phyloP scores from a whole-genome alignment of 2,888 invertebrate genomes.

The Hypomecis atomaria region DNA sequence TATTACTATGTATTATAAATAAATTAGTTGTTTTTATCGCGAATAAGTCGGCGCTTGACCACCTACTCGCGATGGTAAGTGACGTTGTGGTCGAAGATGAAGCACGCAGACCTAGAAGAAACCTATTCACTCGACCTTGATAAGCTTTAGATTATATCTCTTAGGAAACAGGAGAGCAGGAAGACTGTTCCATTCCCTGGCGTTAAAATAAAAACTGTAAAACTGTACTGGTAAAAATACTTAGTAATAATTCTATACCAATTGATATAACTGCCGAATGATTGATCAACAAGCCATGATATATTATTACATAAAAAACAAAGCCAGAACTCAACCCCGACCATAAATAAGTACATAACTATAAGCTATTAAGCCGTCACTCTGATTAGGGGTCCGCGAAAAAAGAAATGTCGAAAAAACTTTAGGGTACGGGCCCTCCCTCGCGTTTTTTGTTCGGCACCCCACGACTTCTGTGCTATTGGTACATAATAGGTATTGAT shows the following conservation, averaged over 20 bases:
- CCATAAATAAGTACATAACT: conserved; percentile 70
- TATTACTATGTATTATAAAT: too few species aligned
- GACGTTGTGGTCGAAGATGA: too few species aligned
- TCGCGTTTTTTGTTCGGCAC: conserved; percentile 65
- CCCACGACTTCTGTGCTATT: conserved; percentile 65
- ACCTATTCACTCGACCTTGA: too few species aligned
- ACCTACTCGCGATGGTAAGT: too few species aligned
- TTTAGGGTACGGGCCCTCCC: conserved; percentile 61
- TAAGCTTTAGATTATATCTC: too few species aligned
- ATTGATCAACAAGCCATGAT: not conserved
- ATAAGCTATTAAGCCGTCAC: conserved; percentile 60
- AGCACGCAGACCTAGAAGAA: too few species aligned
- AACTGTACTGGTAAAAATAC: too few species aligned
- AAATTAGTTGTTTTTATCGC: too few species aligned
- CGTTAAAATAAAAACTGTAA: too few species aligned
- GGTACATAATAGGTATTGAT: conserved; percentile 74
- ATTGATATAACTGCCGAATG: not conserved
- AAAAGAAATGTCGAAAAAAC: conserved; percentile 58
- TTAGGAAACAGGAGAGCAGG: too few species aligned
- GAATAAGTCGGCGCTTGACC: too few species aligned
- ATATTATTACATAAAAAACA: conserved; percentile 28
- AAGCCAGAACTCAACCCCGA: conserved; percentile 42
- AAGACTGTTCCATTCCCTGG: too few species aligned
- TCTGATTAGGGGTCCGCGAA: conserved; percentile 58
- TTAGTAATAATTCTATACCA: not conserved